Evolutionary conservation across 1,140 invertebrate genomes (phyloP), one percentile per base, ranked within the genome.

Genomic region (Sesamia nonagrioides): DNA sequence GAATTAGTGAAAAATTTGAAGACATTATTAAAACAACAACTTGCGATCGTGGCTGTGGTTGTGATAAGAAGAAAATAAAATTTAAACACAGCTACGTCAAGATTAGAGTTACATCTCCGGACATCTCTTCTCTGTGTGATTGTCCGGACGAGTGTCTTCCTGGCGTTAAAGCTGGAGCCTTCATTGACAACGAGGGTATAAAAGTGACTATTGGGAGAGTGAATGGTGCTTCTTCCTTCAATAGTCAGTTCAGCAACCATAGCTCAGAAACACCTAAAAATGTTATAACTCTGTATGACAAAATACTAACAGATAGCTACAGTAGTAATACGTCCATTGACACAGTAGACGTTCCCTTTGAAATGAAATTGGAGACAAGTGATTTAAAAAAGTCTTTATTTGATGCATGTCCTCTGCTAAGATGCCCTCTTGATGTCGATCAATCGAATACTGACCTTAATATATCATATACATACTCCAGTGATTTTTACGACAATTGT

Each of bases 51-150:
- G 90, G 79, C 33, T 91, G 90, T 83, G 91, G 91, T 15, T 92
- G 90, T 83, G 88, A 92, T 66, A 90, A 88, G 77, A 92, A 91
- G 54, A 92, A 92, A 88, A 91, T 92, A 63, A 83, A 86, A 82
- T 92, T 92, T 82, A 92, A 92, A 74, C 88, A 92, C 69, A 92
- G 90, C 71, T 91, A 91, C 48, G 88, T 91, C 8, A 91, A 91
- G 81, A 91, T 92, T 68, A 87, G 84, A 84, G 89, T 92, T n/a
- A 91, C 90, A 50, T 92, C 90, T 18, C 89, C 91, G 37, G 90
- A 92, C 77, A 87, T 91, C 82, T 90, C 91, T 7, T 91, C 89
- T 0, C 66, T 89, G 0, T 91, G 90, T 68, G 84, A 86, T 8
- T 91, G 90, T 76, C 91, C 90, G 15, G 78, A 89, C 33, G 91